Conservation (phyloP, 2,113 vertebrate genomes). For the Sturnira hondurensis region DNA sequence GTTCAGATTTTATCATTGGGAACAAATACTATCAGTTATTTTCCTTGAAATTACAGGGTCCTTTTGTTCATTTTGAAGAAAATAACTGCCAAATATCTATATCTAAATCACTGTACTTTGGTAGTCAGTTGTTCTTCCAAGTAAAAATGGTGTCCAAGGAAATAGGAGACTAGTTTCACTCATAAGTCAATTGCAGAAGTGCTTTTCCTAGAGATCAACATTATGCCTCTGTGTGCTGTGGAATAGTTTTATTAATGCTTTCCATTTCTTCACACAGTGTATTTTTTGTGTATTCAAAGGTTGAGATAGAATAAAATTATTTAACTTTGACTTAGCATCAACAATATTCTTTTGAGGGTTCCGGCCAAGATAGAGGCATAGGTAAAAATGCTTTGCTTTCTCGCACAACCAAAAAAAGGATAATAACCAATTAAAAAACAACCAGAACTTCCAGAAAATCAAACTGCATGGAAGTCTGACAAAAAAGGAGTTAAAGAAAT, state of each 20-base stretch:
- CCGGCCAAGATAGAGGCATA: too few relatives aligned
- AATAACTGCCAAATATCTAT: not conserved
- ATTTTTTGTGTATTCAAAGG: not conserved
- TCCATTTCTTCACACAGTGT: not conserved
- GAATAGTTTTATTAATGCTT: not conserved
- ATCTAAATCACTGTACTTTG: not conserved
- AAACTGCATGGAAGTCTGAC: too few relatives aligned
- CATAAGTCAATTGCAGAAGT: not conserved
- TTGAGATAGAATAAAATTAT: conserved; percentile 2
- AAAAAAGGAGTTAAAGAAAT: too few relatives aligned
- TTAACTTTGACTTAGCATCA: not conserved
- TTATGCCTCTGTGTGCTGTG: not conserved
- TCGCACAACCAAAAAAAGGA: too few relatives aligned
- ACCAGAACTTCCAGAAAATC: too few relatives aligned
- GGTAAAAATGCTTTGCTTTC: too few relatives aligned
- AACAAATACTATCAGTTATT: not conserved
- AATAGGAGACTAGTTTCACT: not conserved
- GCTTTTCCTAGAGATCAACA: not conserved
- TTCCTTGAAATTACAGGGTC: not conserved
- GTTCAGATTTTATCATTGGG: not conserved
- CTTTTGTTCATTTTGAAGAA: conserved; percentile 42
- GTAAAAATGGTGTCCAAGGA: not conserved
- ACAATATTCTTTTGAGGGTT: too few relatives aligned
- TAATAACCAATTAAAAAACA: too few relatives aligned
- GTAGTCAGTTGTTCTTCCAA: conserved; percentile 16